These are phyloP conservation scores for Tethea ocularis DNA, from an alignment of 2,888 invertebrate species.

Conservation along the genomic window DNA sequence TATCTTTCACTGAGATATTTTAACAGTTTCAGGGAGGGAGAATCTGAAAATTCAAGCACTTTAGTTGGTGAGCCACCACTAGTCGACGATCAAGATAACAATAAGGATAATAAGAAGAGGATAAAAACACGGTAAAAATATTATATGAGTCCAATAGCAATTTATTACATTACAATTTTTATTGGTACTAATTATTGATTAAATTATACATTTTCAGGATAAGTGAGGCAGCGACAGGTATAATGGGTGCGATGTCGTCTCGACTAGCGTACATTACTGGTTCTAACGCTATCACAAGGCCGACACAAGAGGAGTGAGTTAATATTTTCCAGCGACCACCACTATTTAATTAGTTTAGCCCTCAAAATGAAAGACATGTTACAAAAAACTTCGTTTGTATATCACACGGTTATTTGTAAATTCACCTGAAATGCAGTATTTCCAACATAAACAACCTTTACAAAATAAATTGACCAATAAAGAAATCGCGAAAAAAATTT, in stretches of 20 bases:
- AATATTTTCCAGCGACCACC: too few species aligned
- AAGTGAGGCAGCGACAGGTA: constrained; percentile 81
- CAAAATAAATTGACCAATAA: too few species aligned
- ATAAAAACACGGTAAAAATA: constrained; percentile 71
- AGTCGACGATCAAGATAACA: constrained; percentile 55
- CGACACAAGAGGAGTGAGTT: constrained; percentile 76
- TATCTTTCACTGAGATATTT: too few species aligned
- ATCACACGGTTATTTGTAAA: too few species aligned
- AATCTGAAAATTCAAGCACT: constrained; percentile 74
- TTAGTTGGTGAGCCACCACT: constrained; percentile 72
- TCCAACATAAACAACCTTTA: too few species aligned
- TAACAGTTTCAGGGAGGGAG: constrained; percentile 55
- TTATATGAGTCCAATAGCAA: too few species aligned
- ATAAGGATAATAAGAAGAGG: constrained; percentile 64
- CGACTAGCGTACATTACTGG: constrained; percentile 83
- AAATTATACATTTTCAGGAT: constrained; percentile 55
- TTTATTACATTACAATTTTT: too few species aligned
- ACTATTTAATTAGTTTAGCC: too few species aligned
- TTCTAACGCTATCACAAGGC: constrained; percentile 71
- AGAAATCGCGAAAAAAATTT: too few species aligned
- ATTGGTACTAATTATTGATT: background rate
- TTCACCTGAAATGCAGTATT: too few species aligned
- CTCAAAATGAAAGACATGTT: too few species aligned
- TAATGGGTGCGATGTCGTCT: constrained; percentile 84
- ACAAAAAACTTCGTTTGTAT: too few species aligned